Conservation (phyloP, 2,888 invertebrate species). For the Timandra comae region DNA sequence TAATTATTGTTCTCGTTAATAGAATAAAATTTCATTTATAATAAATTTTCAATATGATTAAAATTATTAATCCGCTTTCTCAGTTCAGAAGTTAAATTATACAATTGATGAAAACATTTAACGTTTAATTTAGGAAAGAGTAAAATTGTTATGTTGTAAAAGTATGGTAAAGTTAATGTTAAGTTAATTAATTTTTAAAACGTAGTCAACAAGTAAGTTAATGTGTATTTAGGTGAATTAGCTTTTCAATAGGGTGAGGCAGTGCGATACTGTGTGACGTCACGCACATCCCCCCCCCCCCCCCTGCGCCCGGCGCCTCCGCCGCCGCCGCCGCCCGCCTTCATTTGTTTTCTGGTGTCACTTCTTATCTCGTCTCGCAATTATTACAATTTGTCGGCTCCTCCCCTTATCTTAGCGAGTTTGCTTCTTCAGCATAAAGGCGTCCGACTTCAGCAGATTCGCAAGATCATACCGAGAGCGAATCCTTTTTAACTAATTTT, state of each 20-base stretch:
- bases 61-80: too few relatives aligned
- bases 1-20: constrained; percentile 46
- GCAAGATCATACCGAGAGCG: constrained; percentile 59
- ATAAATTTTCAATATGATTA: constrained; percentile 13
- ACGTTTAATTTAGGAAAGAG: too few relatives aligned
- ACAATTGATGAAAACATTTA: too few relatives aligned
- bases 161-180: too few relatives aligned
- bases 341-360: constrained; percentile 77
- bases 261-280: constrained; percentile 52
- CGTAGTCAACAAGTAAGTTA: too few relatives aligned
- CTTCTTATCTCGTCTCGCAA: constrained; percentile 75
- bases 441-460: constrained; percentile 69
- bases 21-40: constrained; percentile 37
- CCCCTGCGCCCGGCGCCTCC: constrained; percentile 28
- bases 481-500: constrained; percentile 56
- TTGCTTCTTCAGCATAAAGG: constrained; percentile 71
- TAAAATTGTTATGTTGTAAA: too few relatives aligned
- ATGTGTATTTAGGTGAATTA: constrained; percentile 30
- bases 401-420: constrained; percentile 72
- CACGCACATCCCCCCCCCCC: constrained; percentile 32
- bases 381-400: constrained; percentile 77
- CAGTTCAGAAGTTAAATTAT: too few relatives aligned
- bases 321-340: constrained; percentile 46
- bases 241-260: constrained; percentile 32
- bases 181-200: too few relatives aligned